A percentile compares a stretch with the other conserved stretches of the same genome.
phyloP scores from a whole-genome alignment of 2,113 vertebrate genomes.

The Eolophus roseicapilla region DNA sequence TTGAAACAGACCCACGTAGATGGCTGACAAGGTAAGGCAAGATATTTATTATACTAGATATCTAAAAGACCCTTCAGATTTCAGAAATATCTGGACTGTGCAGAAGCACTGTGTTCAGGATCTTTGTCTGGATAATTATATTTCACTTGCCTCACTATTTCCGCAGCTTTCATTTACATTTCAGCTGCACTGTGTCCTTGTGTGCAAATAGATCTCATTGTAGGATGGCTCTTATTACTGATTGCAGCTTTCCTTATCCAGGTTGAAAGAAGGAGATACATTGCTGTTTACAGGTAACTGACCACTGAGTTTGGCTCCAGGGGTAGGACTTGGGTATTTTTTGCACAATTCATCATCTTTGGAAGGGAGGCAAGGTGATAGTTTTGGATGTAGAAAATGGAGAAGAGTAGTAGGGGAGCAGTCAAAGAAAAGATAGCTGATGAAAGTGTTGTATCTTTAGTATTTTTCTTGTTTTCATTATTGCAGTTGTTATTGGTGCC shows the following conservation, averaged over 20 bases:
- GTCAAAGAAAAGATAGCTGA: background rate
- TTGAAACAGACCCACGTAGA: background rate
- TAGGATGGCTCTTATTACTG: rapidly evolving
- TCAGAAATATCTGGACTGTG: background rate
- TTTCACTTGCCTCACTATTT: background rate
- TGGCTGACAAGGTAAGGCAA: background rate
- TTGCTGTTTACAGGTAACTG: background rate
- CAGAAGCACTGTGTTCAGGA: background rate
- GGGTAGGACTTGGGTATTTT: background rate
- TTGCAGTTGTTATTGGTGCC: background rate
- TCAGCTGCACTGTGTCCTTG: background rate
- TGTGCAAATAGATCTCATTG: background rate
- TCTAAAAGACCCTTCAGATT: background rate
- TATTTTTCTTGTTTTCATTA: background rate
- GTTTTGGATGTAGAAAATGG: background rate
- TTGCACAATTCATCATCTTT: background rate
- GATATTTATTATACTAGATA: background rate
- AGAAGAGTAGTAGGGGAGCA: background rate
- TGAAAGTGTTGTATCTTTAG: background rate
- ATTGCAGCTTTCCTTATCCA: background rate
- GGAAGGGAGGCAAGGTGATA: background rate
- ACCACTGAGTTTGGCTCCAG: background rate
- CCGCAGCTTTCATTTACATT: background rate
- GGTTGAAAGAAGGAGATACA: background rate
- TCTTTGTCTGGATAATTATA: background rate